Base-by-base conservation (phyloP, 1,140 invertebrate species). In the Cataglyphis hispanica region DNA sequence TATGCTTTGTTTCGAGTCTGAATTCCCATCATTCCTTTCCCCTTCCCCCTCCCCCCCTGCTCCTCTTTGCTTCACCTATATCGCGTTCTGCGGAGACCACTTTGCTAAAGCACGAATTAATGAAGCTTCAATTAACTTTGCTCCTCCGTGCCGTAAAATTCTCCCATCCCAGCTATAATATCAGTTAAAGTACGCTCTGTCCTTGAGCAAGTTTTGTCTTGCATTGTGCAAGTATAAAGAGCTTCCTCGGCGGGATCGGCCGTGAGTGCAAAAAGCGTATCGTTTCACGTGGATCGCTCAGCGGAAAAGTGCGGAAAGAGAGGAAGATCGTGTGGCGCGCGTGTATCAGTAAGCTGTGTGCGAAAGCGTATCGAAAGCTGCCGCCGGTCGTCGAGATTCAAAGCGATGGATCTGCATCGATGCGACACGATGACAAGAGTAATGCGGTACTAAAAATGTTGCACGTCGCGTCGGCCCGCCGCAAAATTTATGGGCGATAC, bases 401-500 rank as follows among this genome's bases (percentile, higher is more conserved):
- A 77, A 72, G 58, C 66, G 25, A 13, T 50, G 22, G 46, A 25
- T 22, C 1, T 16, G 19, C 43, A 69, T 50, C 46, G 46, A 50
- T 4, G 46, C 46, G 16, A 50, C 3, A 34, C 31, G 72, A 3
- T 19, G 4, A 53, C n/a, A 53, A 69, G 56, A 58, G 63, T 89
- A 89, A 86, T 83, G 37, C 77, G 66, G 34, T 34, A 40, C 60
- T 88, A 53, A 89, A 89, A 89, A 74, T 89, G 87, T 84, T 69
- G 66, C 78, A 74, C 72, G 84, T 89, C 84, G 83, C 87, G 64
- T 86, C 87, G 37, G 40, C 25, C 56, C 60, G 85, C 61, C 60
- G 67, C 64, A 53, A 84, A 89, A 89, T 89, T 89, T 84, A 89
- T 89, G 67, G 84, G 22, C 76, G 77, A 76, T 89, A 83, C 40